Evolutionary conservation across 2,888 invertebrate species (phyloP), one percentile per base, ranked within the genome.

Genomic region (Pachliopta kotzebuea): DNA sequence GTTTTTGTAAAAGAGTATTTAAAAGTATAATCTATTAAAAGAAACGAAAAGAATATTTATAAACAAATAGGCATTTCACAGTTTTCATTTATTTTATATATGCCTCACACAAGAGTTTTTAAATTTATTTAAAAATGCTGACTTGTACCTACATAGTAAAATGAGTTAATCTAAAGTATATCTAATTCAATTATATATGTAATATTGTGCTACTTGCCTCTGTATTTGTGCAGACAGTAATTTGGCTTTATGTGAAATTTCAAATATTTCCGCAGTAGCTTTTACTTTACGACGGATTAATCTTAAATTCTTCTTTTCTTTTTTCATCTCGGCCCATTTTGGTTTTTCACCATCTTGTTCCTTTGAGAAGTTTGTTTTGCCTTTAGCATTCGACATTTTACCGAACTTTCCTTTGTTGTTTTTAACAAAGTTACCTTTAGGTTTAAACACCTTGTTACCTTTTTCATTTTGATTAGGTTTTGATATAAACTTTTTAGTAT

Each of bases 301-400:
- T 68, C 94, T 93, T 1, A 96, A 81, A 69, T 95, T 93, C 74
- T 96, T 96, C 76, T 95, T 95, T 67, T 96, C 93, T 74, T 95
- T 94, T 75, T 96, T 96, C 80, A 95, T 94, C 77, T 95, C 94
- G 17, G 92, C 88, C 96, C 96, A 96, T 76, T 95, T 93, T 0
- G 94, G 93, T 63, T 84, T 95, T 76, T 77, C 86, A 3, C 76
- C 80, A 60, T 69, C 67, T 56, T 77, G 76, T 37, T 77, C 79
- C 70, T 85, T 85, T 1, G 77, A 66, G 67, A 71, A 72, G 62
- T 70, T 74, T 4, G 72, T 68, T 60, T 83, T 84, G 0, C 68
- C 67, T 64, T 73, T 69, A 14, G 54, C 62, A 62, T 63, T 49
- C 0, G 62, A 67, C 29, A 64, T 53, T 65, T 71, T 72, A 53